phyloP scores from a whole-genome alignment of 2,113 vertebrate species.

The Synchiropus splendidus region DNA sequence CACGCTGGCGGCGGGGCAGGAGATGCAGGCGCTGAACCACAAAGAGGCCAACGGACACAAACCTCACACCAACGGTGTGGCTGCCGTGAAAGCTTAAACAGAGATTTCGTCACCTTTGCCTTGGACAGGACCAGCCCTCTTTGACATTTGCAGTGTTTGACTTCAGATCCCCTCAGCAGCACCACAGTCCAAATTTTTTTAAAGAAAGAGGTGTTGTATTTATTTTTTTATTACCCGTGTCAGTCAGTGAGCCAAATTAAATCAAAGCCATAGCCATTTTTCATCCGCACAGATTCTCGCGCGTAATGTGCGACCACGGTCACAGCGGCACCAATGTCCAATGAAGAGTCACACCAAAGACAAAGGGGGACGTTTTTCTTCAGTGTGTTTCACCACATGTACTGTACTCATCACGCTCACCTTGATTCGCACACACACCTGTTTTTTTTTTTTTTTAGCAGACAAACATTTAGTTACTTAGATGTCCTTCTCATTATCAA shows the following conservation, averaged over 20 bases:
- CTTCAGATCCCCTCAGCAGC: no score
- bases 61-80: conserved; percentile 50
- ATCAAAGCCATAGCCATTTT: conserved; percentile 45
- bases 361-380: no score
- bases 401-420: no score
- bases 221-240: conserved; percentile 16
- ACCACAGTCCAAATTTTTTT: no score
- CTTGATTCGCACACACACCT: no score
- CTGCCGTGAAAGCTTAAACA: conserved; percentile 39
- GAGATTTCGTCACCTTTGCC: no score
- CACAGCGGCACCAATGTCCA: conserved; percentile 38
- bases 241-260: conserved; percentile 27
- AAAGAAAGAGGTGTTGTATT: conserved; percentile 3
- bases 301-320: conserved; percentile 4
- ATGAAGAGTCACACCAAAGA: conserved; percentile 45
- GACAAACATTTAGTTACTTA: no score
- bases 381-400: no score
- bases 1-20: conserved; percentile 19
- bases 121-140: no score
- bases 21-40: conserved; percentile 41
- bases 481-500: no score
- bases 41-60: conserved; percentile 45
- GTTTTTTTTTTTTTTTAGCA: no score
- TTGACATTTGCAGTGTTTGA: no score
- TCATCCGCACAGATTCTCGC: conserved; percentile 5